Base-by-base conservation (phyloP, 2,888 invertebrate species). In the Oligia latruncula region DNA sequence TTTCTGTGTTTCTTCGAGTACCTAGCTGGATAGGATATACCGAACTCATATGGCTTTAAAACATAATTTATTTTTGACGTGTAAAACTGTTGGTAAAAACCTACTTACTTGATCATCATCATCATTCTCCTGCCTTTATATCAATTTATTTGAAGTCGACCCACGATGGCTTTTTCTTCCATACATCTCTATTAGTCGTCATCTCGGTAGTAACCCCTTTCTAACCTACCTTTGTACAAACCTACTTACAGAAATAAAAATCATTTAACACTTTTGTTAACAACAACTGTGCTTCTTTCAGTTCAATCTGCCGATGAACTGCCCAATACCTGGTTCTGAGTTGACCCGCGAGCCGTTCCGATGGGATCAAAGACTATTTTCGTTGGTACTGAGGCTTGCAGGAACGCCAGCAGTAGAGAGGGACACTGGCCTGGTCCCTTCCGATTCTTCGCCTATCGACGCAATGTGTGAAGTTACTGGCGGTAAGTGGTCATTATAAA, bases 401-500 rank as follows among this genome's bases (percentile, higher is more conserved):
- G 99, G 99, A 8, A 99, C 99, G 68, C 99, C 99, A 5, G 98
- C 98, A 4, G 98, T 98, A 71, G 99, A 99, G 91, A 97, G 99
- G 87, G 99, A 99, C 92, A 98, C 98, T 8, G 98, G 99, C 11
- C 97, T 99, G 78, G 99, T 99, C 60, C 99, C 99, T 17, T 99
- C 99, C 78, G 99, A 99, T 93, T 98, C 98, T 75, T 99, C 99
- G 62, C 99, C 99, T 0, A 98, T 99, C 88, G 99, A 99, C 95
- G 98, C 99, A 13, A 99, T 99, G 99, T 99, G 99, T 96, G 99
- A 99, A 97, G 99, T 99, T 40, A 99, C 99, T 23, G 99, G 99
- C 92, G 99, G 98, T 98, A 95, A 95, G 94, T 82, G 29, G 70
- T 62, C 35, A 64, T 73, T 73, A 58, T 66, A 40, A 29, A 66